Base-by-base conservation (phyloP, 2,888 invertebrate genomes). In the Tinea pellionella region DNA sequence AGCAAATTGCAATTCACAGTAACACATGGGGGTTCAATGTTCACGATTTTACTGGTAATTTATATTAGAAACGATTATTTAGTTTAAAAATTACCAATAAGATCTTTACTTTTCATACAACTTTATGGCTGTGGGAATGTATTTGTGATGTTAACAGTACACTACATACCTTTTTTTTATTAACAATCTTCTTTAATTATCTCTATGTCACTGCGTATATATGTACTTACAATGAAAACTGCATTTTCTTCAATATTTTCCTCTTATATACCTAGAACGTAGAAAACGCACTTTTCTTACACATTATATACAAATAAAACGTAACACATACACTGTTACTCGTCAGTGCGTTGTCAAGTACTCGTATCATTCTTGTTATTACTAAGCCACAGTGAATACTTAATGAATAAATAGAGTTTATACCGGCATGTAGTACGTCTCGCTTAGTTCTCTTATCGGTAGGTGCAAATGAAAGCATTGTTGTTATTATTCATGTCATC, bases 401-500 rank as follows among this genome's bases (percentile, higher is more conserved):
- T 24, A 24, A 24, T 24, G 6, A 24, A 24, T 24, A 24, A 3
- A 24, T 24, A 6, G 6, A 3, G 6, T 24, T 24, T 24, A 24
- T 24, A 24, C 24, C 24, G 24, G 24, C 24, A 24, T 24, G 24
- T n/a, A n/a, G n/a, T 24, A 24, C 24, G 24, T 24, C 24, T 24
- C 6, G 3, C 24, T 24, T 24, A 24, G 24, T 24, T 24, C 6
- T 24, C 24, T 24, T 24, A 9, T 37, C 37, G 37, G 2, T 37
- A 37, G 37, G 37, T 37, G 37, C 37, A 37, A 37, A 37, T 9
- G 2, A 37, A 37, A 37, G 37, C n/a, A 37, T 12, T 37, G 37
- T 37, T 37, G 37, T 57, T 57, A 32, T 57, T 57, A 57, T 55
- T 55, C 32, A 57, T 57, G 57, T 55, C 29, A 16, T 57, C 57